Percentiles rank a stretch among this genome's conserved stretches.
phyloP scores from a whole-genome alignment of 2,888 invertebrate genomes.

The Epirrita christyi region DNA sequence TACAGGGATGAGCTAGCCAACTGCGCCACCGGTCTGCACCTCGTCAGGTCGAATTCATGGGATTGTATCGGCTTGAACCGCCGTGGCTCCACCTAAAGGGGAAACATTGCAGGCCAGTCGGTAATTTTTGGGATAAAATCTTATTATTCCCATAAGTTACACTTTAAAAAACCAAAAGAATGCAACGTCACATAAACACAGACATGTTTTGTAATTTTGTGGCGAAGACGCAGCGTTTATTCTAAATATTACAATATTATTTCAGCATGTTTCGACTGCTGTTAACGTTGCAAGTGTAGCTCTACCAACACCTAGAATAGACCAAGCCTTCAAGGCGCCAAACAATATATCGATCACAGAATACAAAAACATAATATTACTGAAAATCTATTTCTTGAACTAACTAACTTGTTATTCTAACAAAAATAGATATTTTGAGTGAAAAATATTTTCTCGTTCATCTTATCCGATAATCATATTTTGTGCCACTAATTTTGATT shows the following conservation, averaged over 20 bases:
- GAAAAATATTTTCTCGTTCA: conserved; percentile 69
- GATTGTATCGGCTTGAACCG: too few species aligned
- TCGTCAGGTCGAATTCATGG: too few species aligned
- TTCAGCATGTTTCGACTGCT: conserved; percentile 22
- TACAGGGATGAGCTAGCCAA: too few species aligned
- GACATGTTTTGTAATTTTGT: conserved; percentile 8
- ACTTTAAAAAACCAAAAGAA: too few species aligned
- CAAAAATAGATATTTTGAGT: conserved; percentile 77
- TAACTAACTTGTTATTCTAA: conserved; percentile 73
- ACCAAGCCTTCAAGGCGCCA: conserved; percentile 63
- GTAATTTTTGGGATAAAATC: too few species aligned
- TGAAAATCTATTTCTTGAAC: conserved; percentile 56
- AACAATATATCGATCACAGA: conserved; percentile 73
- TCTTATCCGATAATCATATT: conserved; percentile 64
- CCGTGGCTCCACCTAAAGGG: too few species aligned
- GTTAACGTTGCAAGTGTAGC: conserved; percentile 27
- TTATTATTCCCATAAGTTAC: too few species aligned
- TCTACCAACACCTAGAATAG: conserved; percentile 48
- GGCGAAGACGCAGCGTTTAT: conserved; percentile 6
- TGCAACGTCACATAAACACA: not conserved
- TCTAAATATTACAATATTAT: conserved; percentile 25
- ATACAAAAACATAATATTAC: conserved; percentile 54
- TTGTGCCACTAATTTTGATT: conserved; percentile 58
- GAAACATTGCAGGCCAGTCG: too few species aligned
- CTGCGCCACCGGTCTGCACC: too few species aligned